Conservation (phyloP, 2,888 invertebrate genomes). For the Aproaerema taeniolella region DNA sequence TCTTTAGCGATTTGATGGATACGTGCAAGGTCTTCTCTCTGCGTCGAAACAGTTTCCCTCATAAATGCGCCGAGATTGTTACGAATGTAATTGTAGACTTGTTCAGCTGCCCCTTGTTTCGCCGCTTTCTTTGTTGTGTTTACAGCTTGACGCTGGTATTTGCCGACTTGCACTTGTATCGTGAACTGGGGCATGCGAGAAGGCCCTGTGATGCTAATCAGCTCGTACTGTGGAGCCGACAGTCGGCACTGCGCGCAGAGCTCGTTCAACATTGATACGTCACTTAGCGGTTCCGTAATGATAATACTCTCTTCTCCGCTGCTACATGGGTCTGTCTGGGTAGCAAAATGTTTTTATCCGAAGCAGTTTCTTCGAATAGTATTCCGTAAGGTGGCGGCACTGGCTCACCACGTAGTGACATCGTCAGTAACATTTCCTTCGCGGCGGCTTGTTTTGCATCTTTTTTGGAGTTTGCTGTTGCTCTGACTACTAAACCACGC, state of each 20-base stretch:
- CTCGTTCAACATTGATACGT: constrained; percentile 60
- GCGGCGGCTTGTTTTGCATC: constrained; percentile 80
- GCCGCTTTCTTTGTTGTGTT: constrained; percentile 81
- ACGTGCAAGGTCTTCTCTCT: no score
- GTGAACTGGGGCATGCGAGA: constrained; percentile 81
- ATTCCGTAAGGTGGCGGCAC: constrained; percentile 46
- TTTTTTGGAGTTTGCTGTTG: constrained; percentile 70
- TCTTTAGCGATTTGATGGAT: no score
- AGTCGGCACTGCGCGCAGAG: constrained; percentile 69
- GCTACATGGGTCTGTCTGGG: no score
- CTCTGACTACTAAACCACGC: constrained; percentile 41
- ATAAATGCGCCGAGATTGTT: neutral
- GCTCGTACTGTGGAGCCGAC: constrained; percentile 67
- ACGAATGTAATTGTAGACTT: constrained; percentile 51
- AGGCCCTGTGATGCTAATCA: constrained; percentile 80
- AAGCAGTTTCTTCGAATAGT: no score
- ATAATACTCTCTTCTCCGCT: no score
- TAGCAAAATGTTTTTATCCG: no score
- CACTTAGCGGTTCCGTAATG: constrained; percentile 32
- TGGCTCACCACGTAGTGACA: constrained; percentile 45
- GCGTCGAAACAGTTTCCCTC: no score
- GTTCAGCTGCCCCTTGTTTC: constrained; percentile 78
- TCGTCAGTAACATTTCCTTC: constrained; percentile 52
- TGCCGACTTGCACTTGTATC: constrained; percentile 71
- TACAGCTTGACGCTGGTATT: constrained; percentile 70